Percentiles rank a stretch among this genome's conserved stretches.
Evolutionary conservation across 2,797 vertebrate genomes (phyloP).

Genomic region (Sardinella longiceps): DNA sequence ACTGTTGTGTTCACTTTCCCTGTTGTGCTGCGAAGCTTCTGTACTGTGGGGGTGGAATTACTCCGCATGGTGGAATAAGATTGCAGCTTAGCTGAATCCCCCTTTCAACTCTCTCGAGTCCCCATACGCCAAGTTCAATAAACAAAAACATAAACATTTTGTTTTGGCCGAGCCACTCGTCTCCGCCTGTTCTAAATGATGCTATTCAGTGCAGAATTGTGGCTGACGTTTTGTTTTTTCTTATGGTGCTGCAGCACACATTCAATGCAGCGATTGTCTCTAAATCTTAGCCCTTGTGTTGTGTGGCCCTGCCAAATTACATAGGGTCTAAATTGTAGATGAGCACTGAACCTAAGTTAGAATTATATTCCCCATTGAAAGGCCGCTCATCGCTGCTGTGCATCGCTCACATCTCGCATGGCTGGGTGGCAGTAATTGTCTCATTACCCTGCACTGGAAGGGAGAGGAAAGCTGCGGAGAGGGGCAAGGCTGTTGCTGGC

Average conservation of each 20-base stretch:
- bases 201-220: background rate
- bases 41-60: background rate
- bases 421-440: constrained; percentile 11
- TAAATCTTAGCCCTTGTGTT: background rate
- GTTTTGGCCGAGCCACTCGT: background rate
- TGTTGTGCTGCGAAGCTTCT: background rate
- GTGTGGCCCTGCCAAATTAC: background rate
- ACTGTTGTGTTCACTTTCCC: background rate
- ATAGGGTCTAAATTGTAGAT: background rate
- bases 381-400: background rate
- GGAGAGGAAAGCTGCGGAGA: background rate
- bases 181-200: background rate
- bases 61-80: background rate
- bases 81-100: background rate
- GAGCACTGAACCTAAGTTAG: constrained; percentile 10
- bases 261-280: background rate
- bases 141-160: too few relatives aligned
- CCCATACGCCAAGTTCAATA: too few relatives aligned
- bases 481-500: background rate
- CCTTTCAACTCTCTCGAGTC: too few relatives aligned
- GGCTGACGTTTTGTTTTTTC: background rate
- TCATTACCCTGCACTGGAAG: constrained; percentile 2
- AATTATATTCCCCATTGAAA: background rate
- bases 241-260: background rate
- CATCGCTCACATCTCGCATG: constrained; percentile 11